A percentile compares a stretch with the other conserved stretches of the same genome.
These are phyloP conservation scores for Pristionchus entomophagus DNA, from an alignment of 2,888 invertebrate genomes.

Conservation along the genomic window DNA sequence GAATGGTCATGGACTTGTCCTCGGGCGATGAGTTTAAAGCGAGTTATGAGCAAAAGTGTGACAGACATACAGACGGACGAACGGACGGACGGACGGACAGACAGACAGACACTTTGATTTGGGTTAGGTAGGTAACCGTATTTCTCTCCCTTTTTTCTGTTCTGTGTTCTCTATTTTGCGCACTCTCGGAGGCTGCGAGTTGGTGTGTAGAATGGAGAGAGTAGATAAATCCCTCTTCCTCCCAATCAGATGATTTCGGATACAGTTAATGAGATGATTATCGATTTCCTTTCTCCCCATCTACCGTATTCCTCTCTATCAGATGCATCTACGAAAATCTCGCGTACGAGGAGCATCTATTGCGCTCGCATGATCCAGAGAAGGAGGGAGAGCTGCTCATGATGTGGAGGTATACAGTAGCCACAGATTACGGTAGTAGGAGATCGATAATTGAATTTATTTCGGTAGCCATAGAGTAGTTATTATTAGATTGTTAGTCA, in stretches of 20 bases:
- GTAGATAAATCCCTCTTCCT: not conserved
- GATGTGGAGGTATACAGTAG: slow-evolving; percentile 83
- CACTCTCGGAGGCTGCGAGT: not conserved
- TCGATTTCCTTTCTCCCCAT: not conserved
- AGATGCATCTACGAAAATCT: slow-evolving; percentile 92
- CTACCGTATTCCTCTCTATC: slow-evolving; percentile 79
- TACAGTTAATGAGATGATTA: not conserved
- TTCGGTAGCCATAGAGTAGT: not conserved
- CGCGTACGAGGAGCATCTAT: slow-evolving; percentile 96
- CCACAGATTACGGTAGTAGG: too few relatives aligned
- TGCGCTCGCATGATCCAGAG: slow-evolving; percentile 88
- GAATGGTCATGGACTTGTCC: too few relatives aligned
- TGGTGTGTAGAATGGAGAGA: too few relatives aligned
- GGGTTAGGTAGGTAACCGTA: not conserved
- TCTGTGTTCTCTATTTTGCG: too few relatives aligned
- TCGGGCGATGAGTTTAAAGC: too few relatives aligned
- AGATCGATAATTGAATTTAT: not conserved
- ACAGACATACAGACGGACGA: too few relatives aligned
- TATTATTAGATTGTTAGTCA: too few relatives aligned
- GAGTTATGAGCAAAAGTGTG: too few relatives aligned
- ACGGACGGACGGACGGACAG: slow-evolving; percentile 66
- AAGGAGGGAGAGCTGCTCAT: slow-evolving; percentile 87
- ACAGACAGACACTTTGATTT: not conserved
- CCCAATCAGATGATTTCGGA: not conserved
- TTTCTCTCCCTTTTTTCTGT: too few relatives aligned